Base-by-base conservation (phyloP, 92 coral and sea anemone species). In the Paragorgia papillata region DNA sequence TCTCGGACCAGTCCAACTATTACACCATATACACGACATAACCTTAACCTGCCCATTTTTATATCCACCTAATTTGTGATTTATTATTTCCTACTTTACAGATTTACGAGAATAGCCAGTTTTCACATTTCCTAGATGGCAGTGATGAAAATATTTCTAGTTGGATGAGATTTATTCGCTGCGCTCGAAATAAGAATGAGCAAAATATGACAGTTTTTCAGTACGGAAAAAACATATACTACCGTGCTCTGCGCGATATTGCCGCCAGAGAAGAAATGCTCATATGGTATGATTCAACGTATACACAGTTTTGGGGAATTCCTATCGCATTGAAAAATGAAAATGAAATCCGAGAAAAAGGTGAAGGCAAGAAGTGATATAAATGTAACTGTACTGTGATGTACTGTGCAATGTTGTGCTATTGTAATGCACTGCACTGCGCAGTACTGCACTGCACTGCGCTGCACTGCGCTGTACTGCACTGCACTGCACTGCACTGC, bases 111-210 rank as follows among this genome's bases (percentile, higher is more conserved):
- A 78, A 88, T 26, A 82, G 85, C 26, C 79, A 85, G 28, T 82
- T 88, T 2, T 79, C 84, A 4, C 85, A 63, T 58, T 95, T 84
- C 80, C 62, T 95, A 3, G 93, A 95, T 39, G 99, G 97, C 1
- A 89, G 99, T 31, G 99, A 95, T 71, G 89, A 85, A 76, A 78
- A 57, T 29, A 33, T 62, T 0, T 95, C 99, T 1, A 95, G 99
- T 62, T 95, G 99, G 99, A 95, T 95, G 99, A 60, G 99, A 15
- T 95, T 89, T 60, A 95, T 95, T 26, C 97, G 92, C 34, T 95
- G 99, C 68, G 99, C 99, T 46, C 89, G 99, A 6, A 78, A 87
- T 46, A 88, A 85, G 43, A 69, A 61, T 33, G 99, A 95, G 25
- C 99, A 95, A 62, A 95, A 95, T 83, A 83, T 95, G 70, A 80